Evolutionary conservation across 2,113 vertebrate genomes (phyloP).

Genomic region (Thalassoma bifasciatum): DNA sequence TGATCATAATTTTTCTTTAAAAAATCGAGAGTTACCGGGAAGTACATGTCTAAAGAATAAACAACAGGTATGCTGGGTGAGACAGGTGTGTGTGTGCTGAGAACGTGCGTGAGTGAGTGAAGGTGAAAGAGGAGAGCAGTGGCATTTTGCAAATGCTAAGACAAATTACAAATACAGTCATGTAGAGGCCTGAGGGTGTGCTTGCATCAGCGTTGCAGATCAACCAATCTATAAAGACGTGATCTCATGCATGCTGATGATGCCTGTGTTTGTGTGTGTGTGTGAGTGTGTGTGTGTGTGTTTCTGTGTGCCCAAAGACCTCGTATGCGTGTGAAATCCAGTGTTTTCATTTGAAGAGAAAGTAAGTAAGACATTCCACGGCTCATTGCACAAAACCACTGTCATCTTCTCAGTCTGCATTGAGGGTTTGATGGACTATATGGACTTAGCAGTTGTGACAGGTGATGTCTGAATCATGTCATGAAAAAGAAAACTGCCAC

Average conservation of each 20-base stretch:
- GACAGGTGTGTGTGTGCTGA: slow-evolving; percentile 7
- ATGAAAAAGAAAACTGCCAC: slow-evolving; percentile 14
- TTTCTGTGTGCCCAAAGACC: background rate
- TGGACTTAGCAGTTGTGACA: slow-evolving; percentile 25
- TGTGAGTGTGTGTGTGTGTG: background rate
- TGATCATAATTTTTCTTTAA: too few species aligned
- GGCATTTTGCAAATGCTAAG: slow-evolving; percentile 1
- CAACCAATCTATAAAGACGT: slow-evolving; percentile 31
- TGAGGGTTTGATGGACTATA: slow-evolving; percentile 22
- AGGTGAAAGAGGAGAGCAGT: background rate
- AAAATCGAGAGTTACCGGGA: too few species aligned
- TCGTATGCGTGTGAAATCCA: background rate
- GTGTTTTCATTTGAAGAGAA: slow-evolving; percentile 21
- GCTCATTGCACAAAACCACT: slow-evolving; percentile 9
- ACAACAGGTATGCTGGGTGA: background rate
- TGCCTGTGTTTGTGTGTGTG: background rate
- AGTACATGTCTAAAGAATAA: background rate
- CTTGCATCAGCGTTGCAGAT: slow-evolving; percentile 29
- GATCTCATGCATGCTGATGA: slow-evolving; percentile 39
- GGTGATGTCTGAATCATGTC: slow-evolving; percentile 3
- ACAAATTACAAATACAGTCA: slow-evolving; percentile 15
- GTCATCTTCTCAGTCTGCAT: slow-evolving; percentile 16
- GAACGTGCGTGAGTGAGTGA: background rate
- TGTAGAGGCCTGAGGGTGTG: background rate
- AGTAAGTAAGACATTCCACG: background rate